Evolutionary conservation across 2,113 vertebrate species (phyloP).

Genomic region (Ceyx margarethae): DNA sequence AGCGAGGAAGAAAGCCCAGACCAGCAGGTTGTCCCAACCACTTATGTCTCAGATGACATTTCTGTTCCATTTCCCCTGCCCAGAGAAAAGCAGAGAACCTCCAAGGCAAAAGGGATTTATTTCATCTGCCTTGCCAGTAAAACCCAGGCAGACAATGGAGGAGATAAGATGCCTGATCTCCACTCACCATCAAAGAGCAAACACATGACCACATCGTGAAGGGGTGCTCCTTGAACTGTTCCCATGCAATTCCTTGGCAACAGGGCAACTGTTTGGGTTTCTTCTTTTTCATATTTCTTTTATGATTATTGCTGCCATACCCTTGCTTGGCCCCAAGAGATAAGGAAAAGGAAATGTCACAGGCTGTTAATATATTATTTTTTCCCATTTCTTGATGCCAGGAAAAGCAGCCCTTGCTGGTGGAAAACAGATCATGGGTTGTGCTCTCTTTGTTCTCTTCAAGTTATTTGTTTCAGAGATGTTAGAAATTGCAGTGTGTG

Average conservation of each 20-base stretch:
- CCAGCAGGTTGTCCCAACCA: neutral
- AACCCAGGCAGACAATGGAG: neutral
- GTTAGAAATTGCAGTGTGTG: neutral
- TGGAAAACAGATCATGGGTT: neutral
- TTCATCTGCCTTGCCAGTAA: neutral
- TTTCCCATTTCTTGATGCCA: slow-evolving; percentile 43
- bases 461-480: neutral
- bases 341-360: slow-evolving; percentile 39
- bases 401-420: slow-evolving; percentile 28
- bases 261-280: neutral
- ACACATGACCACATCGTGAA: neutral
- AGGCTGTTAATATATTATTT: slow-evolving; percentile 13
- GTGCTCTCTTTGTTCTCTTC: neutral
- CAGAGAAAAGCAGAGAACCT: neutral
- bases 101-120: neutral
- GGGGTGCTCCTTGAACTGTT: neutral
- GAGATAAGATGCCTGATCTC: neutral
- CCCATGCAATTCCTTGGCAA: slow-evolving; percentile 34
- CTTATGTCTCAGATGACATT: neutral
- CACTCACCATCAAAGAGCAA: neutral
- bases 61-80: neutral
- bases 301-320: slow-evolving; percentile 3
- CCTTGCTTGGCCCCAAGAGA: slow-evolving; percentile 27
- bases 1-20: neutral
- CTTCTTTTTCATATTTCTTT: slow-evolving; percentile 1